Conservation (phyloP, 2,113 vertebrate genomes). For the Nothobranchius furzeri region DNA sequence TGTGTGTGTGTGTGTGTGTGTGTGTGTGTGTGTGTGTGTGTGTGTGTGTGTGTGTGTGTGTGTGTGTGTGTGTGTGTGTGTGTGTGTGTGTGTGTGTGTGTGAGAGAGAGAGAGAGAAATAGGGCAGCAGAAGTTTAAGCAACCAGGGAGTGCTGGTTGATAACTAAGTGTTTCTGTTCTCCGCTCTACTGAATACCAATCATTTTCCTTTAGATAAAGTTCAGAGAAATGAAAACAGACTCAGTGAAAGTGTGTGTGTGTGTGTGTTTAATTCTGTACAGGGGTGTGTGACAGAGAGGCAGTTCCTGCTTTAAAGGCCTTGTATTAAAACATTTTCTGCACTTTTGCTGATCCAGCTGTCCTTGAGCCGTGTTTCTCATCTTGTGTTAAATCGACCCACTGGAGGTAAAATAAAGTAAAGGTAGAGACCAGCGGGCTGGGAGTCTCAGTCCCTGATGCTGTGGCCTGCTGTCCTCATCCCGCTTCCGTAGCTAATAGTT, state of each 20-base stretch:
- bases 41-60: slow-evolving; percentile 3
- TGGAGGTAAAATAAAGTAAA: slow-evolving; percentile 3
- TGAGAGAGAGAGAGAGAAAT: slow-evolving; percentile 12
- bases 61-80: slow-evolving; percentile 1
- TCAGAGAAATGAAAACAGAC: slow-evolving; percentile 56
- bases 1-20: slow-evolving; percentile 5
- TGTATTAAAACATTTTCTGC: slow-evolving; percentile 32
- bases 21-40: slow-evolving; percentile 8
- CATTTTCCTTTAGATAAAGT: slow-evolving; percentile 66
- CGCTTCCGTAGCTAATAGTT: slow-evolving; percentile 68
- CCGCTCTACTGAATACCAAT: slow-evolving; percentile 72
- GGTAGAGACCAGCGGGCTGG: slow-evolving; percentile 12
- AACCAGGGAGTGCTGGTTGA: slow-evolving; percentile 62
- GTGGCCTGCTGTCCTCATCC: slow-evolving; percentile 52
- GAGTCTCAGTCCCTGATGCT: slow-evolving; percentile 50
- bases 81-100: slow-evolving; percentile 4
- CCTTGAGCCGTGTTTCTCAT: slow-evolving; percentile 60
- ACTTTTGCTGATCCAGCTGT: slow-evolving; percentile 59
- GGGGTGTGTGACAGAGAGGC: slow-evolving; percentile 40
- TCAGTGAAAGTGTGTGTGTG: slow-evolving; percentile 17
- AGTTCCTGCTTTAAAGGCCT: slow-evolving; percentile 37
- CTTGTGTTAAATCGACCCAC: slow-evolving; percentile 29
- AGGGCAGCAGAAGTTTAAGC: slow-evolving; percentile 33
- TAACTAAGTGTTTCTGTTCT: slow-evolving; percentile 63
- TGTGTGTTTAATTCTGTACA: slow-evolving; percentile 10